Evolutionary conservation across 1,140 invertebrate genomes (phyloP).

Genomic region (Batillaria attramentaria): DNA sequence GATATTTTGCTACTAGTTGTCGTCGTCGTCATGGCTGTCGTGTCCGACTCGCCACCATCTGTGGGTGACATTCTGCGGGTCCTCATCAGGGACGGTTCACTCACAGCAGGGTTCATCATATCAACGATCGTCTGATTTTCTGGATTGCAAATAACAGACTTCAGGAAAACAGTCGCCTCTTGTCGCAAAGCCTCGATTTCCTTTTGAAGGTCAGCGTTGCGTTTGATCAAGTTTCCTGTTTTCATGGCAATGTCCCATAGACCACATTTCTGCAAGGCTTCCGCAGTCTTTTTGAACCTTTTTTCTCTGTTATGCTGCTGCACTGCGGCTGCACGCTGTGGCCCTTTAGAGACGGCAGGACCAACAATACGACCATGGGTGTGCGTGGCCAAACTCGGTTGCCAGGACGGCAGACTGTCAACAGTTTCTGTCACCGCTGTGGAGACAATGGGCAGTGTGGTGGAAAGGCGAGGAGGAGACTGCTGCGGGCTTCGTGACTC

Average conservation of each 20-base stretch:
- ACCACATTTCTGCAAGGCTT: constrained; percentile 43
- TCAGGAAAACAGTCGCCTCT: constrained; percentile 36
- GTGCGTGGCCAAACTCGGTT: background rate
- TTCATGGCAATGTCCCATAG: constrained; percentile 46
- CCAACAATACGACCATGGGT: background rate
- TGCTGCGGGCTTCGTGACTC: background rate
- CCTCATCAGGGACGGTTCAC: background rate
- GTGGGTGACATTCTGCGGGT: background rate
- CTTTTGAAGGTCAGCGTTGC: constrained; percentile 41
- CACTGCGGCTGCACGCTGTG: background rate
- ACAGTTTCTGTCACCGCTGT: background rate
- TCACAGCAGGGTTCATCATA: too few relatives aligned
- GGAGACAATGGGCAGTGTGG: background rate
- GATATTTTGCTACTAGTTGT: background rate
- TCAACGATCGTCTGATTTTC: constrained; percentile 38
- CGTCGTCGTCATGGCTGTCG: background rate
- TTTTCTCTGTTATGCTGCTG: constrained; percentile 22
- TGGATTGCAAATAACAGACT: constrained; percentile 42
- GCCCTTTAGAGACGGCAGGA: background rate
- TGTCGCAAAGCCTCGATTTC: constrained; percentile 32
- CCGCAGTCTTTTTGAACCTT: constrained; percentile 35
- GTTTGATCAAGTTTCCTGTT: constrained; percentile 37
- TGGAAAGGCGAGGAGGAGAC: too few relatives aligned
- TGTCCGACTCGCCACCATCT: constrained; percentile 13
- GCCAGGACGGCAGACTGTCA: background rate